Evolutionary conservation across 2,797 vertebrate genomes (phyloP), one percentile per base, ranked within the genome.

Genomic region (Poecilia picta): DNA sequence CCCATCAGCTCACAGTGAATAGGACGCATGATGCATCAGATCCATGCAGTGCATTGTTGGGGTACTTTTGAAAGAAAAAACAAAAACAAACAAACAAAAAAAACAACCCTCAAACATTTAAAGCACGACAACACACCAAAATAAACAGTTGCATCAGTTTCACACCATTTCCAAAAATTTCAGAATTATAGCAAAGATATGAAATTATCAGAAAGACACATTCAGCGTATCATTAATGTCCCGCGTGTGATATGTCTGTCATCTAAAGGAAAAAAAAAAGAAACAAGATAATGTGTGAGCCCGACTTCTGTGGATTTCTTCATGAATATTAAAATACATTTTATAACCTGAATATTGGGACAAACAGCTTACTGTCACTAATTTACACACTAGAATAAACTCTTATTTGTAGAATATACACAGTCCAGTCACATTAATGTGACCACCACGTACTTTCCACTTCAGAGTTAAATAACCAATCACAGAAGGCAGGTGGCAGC

Each of bases 11-110:
- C 95, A 95, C 94, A 96, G 95, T 96, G 96, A 95, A 92, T 88
- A 95, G 95, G 94, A 96, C 94, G 95, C 94, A 91, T 93, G 95
- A 96, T 96, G 96, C 95, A 95, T 95, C 93, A 92, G 95, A 95
- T 93, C 93, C 96, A 96, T 96, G 96, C 96, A 96, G 96, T 95
- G 95, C 93, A 95, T 94, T 92, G 95, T 95, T 93, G 95, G 93
- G 90, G 88, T 89, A 82, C 93, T 89, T 88, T 90, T 95, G 92
- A 93, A 93, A 93, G 91, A 83, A 85, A 11, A 8, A 8, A 15
- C 2, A 33, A 64, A 16, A 31, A n/a, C 8, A 59, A 28, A 59
- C 55, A 41, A 41, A 41, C 7, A 41, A 62, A 57, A 1, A 4
- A n/a, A 59, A 36, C 16, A 33, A 90, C 92, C 2, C 20, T 4